phyloP scores from a whole-genome alignment of 2,888 invertebrate species.

The Frankliniella intonsa region DNA sequence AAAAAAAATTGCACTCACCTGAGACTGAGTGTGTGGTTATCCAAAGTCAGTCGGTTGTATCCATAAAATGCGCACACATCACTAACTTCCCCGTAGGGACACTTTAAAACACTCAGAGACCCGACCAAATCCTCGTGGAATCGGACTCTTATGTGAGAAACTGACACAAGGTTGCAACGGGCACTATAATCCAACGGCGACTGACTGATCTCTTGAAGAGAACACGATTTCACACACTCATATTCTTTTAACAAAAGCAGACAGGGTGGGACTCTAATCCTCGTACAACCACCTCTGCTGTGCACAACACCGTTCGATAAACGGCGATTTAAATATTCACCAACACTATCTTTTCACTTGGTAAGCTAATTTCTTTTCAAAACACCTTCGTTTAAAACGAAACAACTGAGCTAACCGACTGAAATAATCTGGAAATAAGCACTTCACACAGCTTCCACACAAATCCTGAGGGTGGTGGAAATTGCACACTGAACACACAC shows the following conservation, averaged over 20 bases:
- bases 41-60: conserved; percentile 16
- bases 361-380: background rate
- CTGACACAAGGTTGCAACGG: no score
- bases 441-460: background rate
- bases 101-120: background rate
- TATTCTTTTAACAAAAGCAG: background rate
- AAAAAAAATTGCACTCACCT: background rate
- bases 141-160: background rate
- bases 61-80: background rate
- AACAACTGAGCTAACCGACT: no score
- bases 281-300: background rate
- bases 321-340: background rate
- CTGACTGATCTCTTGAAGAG: background rate
- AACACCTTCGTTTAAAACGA: background rate
- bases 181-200: background rate
- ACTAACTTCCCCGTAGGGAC: background rate
- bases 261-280: background rate
- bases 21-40: background rate
- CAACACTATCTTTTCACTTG: background rate
- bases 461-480: background rate
- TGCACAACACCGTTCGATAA: background rate
- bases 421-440: background rate
- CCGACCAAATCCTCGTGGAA: conserved; percentile 6
- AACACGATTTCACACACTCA: background rate
- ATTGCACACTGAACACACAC: background rate